phyloP scores from a whole-genome alignment of 2,113 vertebrate genomes.

The Corydoras sp. region DNA sequence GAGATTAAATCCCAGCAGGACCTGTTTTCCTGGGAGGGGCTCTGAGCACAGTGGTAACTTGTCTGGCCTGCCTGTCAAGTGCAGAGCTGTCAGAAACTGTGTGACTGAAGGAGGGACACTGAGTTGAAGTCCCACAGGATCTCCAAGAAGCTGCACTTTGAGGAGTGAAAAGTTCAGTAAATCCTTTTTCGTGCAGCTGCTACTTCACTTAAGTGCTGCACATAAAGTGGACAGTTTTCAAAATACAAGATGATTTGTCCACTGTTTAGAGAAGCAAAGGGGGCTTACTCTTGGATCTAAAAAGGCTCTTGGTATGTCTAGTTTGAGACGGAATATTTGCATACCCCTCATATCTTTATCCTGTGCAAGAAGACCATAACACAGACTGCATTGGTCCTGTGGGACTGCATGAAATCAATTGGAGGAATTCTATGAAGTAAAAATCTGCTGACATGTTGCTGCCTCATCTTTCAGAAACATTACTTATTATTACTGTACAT shows the following conservation, averaged over 20 bases:
- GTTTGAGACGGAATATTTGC: slow-evolving; percentile 25
- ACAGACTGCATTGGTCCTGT: slow-evolving; percentile 27
- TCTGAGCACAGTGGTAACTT: slow-evolving; percentile 32
- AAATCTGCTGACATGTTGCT: background rate
- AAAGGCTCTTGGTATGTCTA: slow-evolving; percentile 21
- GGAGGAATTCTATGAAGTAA: slow-evolving; percentile 31
- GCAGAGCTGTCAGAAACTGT: slow-evolving; percentile 39
- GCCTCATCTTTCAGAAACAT: too few relatives aligned
- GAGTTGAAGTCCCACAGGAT: slow-evolving; percentile 33
- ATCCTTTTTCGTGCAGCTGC: slow-evolving; percentile 36
- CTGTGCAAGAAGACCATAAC: slow-evolving; percentile 30
- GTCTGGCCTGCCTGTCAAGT: slow-evolving; percentile 42
- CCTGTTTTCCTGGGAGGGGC: slow-evolving; percentile 40
- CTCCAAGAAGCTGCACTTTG: slow-evolving; percentile 27
- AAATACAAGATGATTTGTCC: slow-evolving; percentile 37
- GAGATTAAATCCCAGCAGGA: slow-evolving; percentile 49
- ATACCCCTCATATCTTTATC: slow-evolving; percentile 24
- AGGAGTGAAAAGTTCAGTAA: slow-evolving; percentile 42
- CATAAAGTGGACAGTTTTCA: slow-evolving; percentile 34
- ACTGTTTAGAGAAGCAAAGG: slow-evolving; percentile 21
- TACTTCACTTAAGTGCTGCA: slow-evolving; percentile 44
- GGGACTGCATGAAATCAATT: slow-evolving; percentile 35
- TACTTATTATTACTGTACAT: too few relatives aligned
- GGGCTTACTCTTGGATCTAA: slow-evolving; percentile 6
- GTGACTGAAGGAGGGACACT: slow-evolving; percentile 35